Evolutionary conservation across 23 tunicate species (phyloP).

Genomic region (Halocynthia aurantium): DNA sequence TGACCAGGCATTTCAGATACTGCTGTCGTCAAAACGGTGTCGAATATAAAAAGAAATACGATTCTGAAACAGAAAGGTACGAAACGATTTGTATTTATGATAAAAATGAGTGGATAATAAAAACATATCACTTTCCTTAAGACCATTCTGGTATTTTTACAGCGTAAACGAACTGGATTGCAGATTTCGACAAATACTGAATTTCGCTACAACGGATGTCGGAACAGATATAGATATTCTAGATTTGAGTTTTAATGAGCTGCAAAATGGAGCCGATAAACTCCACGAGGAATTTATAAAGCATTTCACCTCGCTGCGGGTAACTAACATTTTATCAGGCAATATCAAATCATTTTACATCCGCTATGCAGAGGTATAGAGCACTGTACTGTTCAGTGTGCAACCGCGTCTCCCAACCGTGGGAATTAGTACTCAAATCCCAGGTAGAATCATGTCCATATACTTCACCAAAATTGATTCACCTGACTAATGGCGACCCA

Average conservation of each 20-base stretch:
- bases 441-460: too few species aligned
- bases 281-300: background rate
- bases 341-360: background rate
- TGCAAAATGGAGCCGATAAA: background rate
- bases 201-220: background rate
- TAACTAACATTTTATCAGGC: background rate
- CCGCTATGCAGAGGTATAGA: too few species aligned
- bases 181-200: background rate
- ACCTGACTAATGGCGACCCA: too few species aligned
- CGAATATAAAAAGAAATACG: background rate
- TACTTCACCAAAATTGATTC: too few species aligned
- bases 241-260: background rate
- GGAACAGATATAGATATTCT: background rate
- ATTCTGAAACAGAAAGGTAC: background rate
- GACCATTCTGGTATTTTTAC: background rate
- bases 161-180: conserved; percentile 6
- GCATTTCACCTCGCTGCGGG: background rate
- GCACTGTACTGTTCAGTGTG: too few species aligned
- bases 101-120: background rate
- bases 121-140: background rate
- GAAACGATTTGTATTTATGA: background rate
- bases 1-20: background rate
- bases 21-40: background rate
- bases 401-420: too few species aligned
- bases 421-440: too few species aligned